Evolutionary conservation across 2,797 vertebrate species (phyloP).

Genomic region (Sebastes matsubarae): DNA sequence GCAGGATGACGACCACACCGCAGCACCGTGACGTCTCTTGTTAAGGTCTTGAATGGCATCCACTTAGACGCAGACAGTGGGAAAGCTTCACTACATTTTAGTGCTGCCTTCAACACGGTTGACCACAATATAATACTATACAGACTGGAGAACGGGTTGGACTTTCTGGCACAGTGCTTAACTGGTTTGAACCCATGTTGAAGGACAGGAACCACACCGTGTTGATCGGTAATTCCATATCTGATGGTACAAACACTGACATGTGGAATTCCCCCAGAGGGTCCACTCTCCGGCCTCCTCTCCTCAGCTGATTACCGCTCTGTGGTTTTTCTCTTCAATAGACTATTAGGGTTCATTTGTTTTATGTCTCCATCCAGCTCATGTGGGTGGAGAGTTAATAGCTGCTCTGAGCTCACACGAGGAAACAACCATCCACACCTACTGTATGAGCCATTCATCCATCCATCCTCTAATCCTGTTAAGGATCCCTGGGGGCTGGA

Average conservation of each 20-base stretch:
- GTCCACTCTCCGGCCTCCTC: not conserved
- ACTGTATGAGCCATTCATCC: not conserved
- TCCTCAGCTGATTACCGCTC: not conserved
- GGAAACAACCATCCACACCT: not conserved
- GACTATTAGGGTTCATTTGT: not conserved
- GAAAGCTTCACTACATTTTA: not conserved
- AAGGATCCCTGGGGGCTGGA: not conserved
- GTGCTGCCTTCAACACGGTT: not conserved
- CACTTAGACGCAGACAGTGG: not conserved
- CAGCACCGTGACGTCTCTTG: not conserved
- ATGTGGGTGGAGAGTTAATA: not conserved
- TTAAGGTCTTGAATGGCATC: not conserved
- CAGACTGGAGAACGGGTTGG: not conserved
- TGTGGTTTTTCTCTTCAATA: not conserved
- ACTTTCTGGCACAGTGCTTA: not conserved
- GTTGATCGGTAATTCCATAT: not conserved
- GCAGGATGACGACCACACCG: not conserved
- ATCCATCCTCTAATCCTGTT: not conserved
- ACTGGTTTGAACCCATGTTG: not conserved
- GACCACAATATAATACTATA: not conserved
- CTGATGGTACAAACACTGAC: not conserved
- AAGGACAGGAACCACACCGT: not conserved
- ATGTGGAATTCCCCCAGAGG: not conserved
- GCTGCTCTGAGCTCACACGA: not conserved
- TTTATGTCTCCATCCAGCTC: not conserved